Evolutionary conservation across 1,140 invertebrate genomes (phyloP), one percentile per base, ranked within the genome.

Genomic region (Drosophila nikananu): DNA sequence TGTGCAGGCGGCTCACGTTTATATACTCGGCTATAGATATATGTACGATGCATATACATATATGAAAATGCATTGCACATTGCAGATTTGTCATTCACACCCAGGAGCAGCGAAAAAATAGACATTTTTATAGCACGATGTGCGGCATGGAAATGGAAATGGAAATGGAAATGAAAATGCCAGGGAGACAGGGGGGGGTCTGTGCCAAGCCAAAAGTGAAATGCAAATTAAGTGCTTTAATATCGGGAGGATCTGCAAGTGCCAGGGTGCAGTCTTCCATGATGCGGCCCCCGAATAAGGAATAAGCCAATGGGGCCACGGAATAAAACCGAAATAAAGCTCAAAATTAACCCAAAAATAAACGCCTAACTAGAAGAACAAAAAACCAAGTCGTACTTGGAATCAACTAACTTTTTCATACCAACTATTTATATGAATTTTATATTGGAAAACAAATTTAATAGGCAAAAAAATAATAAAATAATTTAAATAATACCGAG

Each of bases 41-140:
- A 21, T 66, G 15, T 48, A 9, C 49, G 10, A 30, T 27, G 10
- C 10, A 21, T 46, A 48, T 23, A 46, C 15, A 25, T 49, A 39
- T 57, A 41, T 27, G 30, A 72, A 73, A 73, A 51, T 73, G 70
- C 70, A 75, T 64, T 75, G 72, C 73, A 66, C 73, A 76, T 58
- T 77, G 73, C 73, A 77, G 73, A 77, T 76, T 76, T 77, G 72
- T 76, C 72, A 75, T 75, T 73, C 67, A 73, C 70, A 73, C 67
- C 70, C 70, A 42, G 55, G 17, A 62, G 64, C 68, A 59, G 39
- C 25, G 41, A 58, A 72, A 48, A 58, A 72, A 55, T 44, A 55
- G 46, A 57, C 55, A 49, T 73, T 72, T 60, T 61, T 60, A 73
- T 61, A 52, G 49, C 64, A 30, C 46, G 23, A 39, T 44, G 35